Base-by-base conservation (phyloP, 2,888 invertebrate genomes). In the Drosophila macrospina region DNA sequence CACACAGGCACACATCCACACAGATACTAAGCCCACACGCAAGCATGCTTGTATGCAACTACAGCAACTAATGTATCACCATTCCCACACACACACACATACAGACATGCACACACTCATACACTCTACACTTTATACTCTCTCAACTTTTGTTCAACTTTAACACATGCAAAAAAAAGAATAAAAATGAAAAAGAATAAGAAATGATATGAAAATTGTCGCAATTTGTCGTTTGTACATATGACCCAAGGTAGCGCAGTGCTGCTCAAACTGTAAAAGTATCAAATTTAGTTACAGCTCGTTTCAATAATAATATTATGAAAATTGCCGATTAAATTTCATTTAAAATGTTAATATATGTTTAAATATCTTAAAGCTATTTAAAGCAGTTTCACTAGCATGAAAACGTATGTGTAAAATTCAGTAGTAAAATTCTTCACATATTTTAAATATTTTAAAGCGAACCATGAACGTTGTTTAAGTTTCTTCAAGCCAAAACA, bases 91-190 rank as follows among this genome's bases (percentile, higher is more conserved):
- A 39, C n/a, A 32, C 26, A 26, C 13, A 6, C 13, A 37, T 8
- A 39, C n/a, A 26, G 16, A 20, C 15, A 6, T 16, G 7, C 24
- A 16, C 30, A 13, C 10, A 10, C 24, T 20, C 30, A 13, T 52
- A 47, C n/a, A n/a, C n/a, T n/a, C n/a, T n/a, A n/a, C n/a, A n/a
- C n/a, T 66, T 20, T 52, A n/a, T 13, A 54, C 34, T 32, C 48
- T 64, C 44, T 42, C 37, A 66, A 69, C 55, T 66, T 65, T 66
- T 56, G 44, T 24, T 13, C n/a, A 60, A 65, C 34, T 55, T 62
- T 13, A 8, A 5, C 8, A 10, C n/a, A 16, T 56, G 56, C 16
- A 28, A 24, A 36, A 28, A 48, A 28, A 7, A 28, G 2, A 28
- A 28, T 28, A 28, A 6, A 28, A 20, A 20, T 20, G 20, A 20